These are phyloP conservation scores for Vanessa atalanta DNA, from an alignment of 1,140 invertebrate species.

Conservation along the genomic window DNA sequence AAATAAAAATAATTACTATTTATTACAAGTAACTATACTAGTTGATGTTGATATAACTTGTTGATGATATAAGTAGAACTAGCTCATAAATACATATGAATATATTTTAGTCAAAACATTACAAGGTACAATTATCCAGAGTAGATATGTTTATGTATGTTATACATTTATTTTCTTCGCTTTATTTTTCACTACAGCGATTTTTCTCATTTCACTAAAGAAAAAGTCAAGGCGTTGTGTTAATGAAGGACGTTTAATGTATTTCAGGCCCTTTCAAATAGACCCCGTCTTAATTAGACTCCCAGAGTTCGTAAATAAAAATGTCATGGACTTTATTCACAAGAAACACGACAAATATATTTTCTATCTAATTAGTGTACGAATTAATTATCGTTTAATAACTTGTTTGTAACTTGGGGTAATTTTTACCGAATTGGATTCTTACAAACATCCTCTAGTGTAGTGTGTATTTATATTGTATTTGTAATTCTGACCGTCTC, in stretches of 20 bases:
- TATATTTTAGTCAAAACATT: not conserved
- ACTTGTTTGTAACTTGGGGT: not conserved
- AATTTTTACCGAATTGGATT: too few species aligned
- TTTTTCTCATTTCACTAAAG: constrained; percentile 24
- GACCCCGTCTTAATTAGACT: constrained; percentile 36
- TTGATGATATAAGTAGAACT: too few species aligned
- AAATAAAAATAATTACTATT: too few species aligned
- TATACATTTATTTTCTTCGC: not conserved
- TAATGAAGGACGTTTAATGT: constrained; percentile 41
- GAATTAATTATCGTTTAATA: not conserved
- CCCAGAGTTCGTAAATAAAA: constrained; percentile 34
- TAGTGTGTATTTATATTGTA: too few species aligned
- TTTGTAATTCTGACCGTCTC: too few species aligned
- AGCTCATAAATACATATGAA: not conserved
- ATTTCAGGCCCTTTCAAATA: constrained; percentile 35
- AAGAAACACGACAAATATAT: constrained; percentile 35
- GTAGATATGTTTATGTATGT: not conserved
- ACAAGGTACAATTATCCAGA: not conserved
- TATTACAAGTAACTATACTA: too few species aligned
- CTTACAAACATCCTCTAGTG: too few species aligned
- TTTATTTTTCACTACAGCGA: constrained; percentile 12
- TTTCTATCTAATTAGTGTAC: constrained; percentile 35
- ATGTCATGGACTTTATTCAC: constrained; percentile 37
- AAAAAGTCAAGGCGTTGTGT: constrained; percentile 33
- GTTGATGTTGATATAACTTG: too few species aligned